Conservation (phyloP, 2,888 invertebrate species). For the Eupithecia inturbata region DNA sequence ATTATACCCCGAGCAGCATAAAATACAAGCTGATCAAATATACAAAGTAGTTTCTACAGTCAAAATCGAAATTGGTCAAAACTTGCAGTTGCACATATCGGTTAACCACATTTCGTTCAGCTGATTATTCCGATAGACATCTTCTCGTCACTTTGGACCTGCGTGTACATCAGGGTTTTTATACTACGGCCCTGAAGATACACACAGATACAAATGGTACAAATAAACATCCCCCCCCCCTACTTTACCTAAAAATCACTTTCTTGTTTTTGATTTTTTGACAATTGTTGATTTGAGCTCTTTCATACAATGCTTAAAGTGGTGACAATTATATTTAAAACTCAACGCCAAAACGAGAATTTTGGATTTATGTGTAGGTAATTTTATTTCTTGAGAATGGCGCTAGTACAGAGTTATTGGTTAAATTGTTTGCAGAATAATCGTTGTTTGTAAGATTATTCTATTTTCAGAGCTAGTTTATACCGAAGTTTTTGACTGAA, state of each 20-base stretch:
- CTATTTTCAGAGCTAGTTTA: background rate
- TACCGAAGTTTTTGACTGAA: background rate
- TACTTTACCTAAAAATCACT: too few relatives aligned
- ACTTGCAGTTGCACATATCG: background rate
- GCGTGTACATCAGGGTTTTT: background rate
- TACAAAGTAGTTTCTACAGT: background rate
- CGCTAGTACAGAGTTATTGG: background rate
- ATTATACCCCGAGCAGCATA: background rate
- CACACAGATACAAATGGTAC: too few relatives aligned
- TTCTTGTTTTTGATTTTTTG: background rate
- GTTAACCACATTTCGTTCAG: background rate
- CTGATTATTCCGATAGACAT: background rate
- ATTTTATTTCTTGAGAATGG: background rate
- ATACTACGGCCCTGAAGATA: background rate
- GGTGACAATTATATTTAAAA: too few relatives aligned
- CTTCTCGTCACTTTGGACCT: background rate
- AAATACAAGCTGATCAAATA: background rate
- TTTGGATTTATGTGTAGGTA: background rate
- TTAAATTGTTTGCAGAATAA: background rate
- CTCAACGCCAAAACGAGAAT: background rate
- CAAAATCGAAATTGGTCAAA: background rate
- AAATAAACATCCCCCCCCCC: too few relatives aligned
- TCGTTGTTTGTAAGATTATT: background rate
- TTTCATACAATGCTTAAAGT: background rate
- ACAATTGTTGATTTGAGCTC: background rate